Evolutionary conservation across 2,797 vertebrate species (phyloP).

Genomic region (Limnodromus scolopaceus): DNA sequence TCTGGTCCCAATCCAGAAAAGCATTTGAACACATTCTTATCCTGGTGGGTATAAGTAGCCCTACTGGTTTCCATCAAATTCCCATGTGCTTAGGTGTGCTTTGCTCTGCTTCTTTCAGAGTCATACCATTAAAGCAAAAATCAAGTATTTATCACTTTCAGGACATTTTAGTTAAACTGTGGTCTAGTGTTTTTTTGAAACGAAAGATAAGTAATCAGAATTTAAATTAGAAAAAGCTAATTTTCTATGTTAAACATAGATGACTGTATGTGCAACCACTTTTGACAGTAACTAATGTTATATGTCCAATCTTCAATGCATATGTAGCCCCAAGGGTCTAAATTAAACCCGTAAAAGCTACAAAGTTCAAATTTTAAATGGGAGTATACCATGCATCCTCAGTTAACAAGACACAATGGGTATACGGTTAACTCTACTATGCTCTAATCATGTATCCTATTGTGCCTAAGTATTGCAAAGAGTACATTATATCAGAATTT

Average conservation of each 20-base stretch:
- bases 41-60: neutral
- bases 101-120: neutral
- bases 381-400: neutral
- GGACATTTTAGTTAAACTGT: neutral
- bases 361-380: constrained; percentile 3
- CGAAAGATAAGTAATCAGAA: neutral
- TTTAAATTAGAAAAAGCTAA: neutral
- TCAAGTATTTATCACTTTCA: neutral
- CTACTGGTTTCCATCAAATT: neutral
- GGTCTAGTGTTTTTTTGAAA: neutral
- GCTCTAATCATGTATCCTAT: neutral
- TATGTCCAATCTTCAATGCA: neutral
- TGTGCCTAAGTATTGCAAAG: constrained; percentile 10
- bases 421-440: neutral
- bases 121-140: neutral
- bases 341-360: constrained; percentile 24
- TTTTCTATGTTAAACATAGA: neutral
- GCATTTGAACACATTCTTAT: neutral
- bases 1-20: neutral
- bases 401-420: constrained; percentile 38
- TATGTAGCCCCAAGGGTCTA: neutral
- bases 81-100: neutral
- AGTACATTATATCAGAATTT: constrained; percentile 23
- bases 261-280: neutral
- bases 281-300: neutral